phyloP scores from a whole-genome alignment of 2,113 vertebrate species.

The Antigone vipio region DNA sequence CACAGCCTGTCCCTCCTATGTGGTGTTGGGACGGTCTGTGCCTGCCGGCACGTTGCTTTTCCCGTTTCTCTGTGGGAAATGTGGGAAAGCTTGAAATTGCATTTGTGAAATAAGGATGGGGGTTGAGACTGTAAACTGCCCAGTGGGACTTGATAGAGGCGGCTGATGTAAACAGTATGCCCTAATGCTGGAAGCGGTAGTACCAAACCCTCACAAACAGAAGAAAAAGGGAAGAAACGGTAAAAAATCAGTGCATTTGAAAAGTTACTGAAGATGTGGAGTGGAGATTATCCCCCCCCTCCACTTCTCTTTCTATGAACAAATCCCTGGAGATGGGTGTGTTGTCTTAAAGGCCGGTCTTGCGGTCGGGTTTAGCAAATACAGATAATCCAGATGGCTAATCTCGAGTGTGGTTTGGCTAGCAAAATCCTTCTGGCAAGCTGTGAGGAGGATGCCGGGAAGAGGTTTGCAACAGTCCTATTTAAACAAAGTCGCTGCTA shows the following conservation, averaged over 20 bases:
- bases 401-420: slow-evolving; percentile 8
- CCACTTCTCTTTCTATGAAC: not conserved
- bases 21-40: not conserved
- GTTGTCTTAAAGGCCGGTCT: not conserved
- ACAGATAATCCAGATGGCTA: slow-evolving; percentile 38
- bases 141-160: not conserved
- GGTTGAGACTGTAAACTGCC: not conserved
- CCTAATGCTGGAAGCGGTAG: not conserved
- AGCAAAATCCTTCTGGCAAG: slow-evolving; percentile 2
- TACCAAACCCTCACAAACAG: not conserved
- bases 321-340: not conserved
- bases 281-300: not conserved
- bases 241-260: not conserved
- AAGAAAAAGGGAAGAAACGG: not conserved
- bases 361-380: not conserved
- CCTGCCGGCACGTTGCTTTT: not conserved
- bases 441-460: not conserved
- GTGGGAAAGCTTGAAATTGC: not conserved
- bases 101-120: not conserved
- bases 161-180: not conserved
- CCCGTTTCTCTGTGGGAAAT: not conserved
- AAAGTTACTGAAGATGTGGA: not conserved
- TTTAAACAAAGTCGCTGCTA: slow-evolving; percentile 2
- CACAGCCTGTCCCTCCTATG: not conserved
- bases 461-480: not conserved